A percentile compares a stretch with the other conserved stretches of the same genome.
Conservation (phyloP, 2,888 invertebrate species). For the Halictus ligatus region DNA sequence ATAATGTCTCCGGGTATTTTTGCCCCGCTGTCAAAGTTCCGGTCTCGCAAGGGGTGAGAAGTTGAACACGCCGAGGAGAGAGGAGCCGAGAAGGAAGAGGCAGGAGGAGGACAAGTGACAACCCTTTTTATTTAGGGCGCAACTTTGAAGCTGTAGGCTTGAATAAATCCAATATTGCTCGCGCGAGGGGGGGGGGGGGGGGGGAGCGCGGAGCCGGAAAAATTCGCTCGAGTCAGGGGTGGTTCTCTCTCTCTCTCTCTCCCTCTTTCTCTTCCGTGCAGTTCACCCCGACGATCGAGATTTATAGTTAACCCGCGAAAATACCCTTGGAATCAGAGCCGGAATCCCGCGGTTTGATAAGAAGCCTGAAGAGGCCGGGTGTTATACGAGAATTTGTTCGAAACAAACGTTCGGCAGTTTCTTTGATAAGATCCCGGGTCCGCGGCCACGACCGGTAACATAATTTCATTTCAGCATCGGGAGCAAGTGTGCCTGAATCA, state of each 20-base stretch:
- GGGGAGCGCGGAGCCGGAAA: conserved; percentile 42
- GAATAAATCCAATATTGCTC: conserved; percentile 81
- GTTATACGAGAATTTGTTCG: conserved; percentile 11
- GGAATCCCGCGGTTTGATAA: not conserved
- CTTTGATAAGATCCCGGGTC: not conserved
- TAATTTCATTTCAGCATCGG: conserved; percentile 13
- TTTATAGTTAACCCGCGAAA: conserved; percentile 16
- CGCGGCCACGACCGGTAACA: not conserved
- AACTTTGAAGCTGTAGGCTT: conserved; percentile 76
- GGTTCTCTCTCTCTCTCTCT: not conserved
- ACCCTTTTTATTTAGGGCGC: conserved; percentile 84
- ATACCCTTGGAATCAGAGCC: not conserved
- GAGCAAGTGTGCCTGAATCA: not conserved
- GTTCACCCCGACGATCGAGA: conserved; percentile 23
- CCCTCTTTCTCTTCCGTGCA: not conserved
- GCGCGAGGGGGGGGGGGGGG: conserved; percentile 57
- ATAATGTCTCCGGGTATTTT: conserved; percentile 82
- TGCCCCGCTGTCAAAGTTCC: conserved; percentile 79
- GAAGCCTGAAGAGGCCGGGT: not conserved
- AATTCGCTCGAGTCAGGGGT: conserved; percentile 41
- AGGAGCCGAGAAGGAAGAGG: conserved; percentile 29
- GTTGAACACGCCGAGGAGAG: conserved; percentile 70
- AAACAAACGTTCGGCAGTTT: not conserved
- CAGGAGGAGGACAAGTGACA: conserved; percentile 74
- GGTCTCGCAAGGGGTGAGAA: conserved; percentile 60